A percentile compares a stretch with the other conserved stretches of the same genome.
Evolutionary conservation across 2,797 vertebrate genomes (phyloP).

Genomic region (Rhabdophis nuchalis): DNA sequence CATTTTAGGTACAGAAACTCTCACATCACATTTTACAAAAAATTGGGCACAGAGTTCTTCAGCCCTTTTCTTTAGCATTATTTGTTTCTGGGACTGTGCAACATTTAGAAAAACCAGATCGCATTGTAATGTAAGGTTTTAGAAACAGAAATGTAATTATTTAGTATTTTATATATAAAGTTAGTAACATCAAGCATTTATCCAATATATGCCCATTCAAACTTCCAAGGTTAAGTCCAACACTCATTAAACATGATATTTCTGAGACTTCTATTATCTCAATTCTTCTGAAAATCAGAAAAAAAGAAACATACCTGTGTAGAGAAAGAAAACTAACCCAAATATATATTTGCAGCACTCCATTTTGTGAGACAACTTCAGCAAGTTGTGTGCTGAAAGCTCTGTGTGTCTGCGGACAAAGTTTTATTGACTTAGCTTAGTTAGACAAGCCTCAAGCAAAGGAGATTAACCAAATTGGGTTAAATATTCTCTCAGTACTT

Average conservation of each 20-base stretch:
- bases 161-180: not conserved
- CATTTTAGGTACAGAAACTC: not conserved
- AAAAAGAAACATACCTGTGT: conserved; percentile 64
- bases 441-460: conserved; percentile 42
- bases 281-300: not conserved
- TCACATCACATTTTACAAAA: not conserved
- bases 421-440: conserved; percentile 51
- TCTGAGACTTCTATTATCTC: not conserved
- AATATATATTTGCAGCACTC: conserved; percentile 35
- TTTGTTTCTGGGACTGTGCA: not conserved
- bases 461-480: conserved; percentile 43
- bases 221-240: not conserved
- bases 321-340: conserved; percentile 56
- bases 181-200: not conserved
- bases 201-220: not conserved
- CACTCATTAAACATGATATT: not conserved
- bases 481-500: conserved; percentile 64
- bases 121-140: accelerated
- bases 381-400: conserved; percentile 10
- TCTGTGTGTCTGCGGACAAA: conserved; percentile 27
- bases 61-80: not conserved
- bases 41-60: accelerated
- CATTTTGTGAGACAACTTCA: conserved; percentile 28
- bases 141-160: not conserved
- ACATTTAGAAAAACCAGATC: not conserved